Evolutionary conservation across 2,113 vertebrate species (phyloP), one percentile per base, ranked within the genome.

Genomic region (Calonectris borealis): DNA sequence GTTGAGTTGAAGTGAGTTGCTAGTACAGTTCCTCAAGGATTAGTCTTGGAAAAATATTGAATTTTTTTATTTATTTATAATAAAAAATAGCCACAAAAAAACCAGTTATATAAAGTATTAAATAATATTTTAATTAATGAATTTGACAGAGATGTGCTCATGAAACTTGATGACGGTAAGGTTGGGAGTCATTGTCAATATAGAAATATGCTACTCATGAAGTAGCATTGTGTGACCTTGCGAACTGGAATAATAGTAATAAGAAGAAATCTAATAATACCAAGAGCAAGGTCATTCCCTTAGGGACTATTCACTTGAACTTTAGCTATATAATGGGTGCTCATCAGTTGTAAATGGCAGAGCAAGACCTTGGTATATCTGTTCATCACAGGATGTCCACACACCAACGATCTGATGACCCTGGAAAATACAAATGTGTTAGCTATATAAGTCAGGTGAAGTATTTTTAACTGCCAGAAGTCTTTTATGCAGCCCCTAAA

Each of bases 251-350:
- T 92, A 86, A 86, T 9, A 92, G 18, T 44, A 90, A 82, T 65
- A 88, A 88, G 58, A 96, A 92, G 34, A 94, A 83, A 92, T 86
- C 88, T 92, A 86, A 73, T 88, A 90, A 90, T 55, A 86, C 19
- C 68, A 73, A 86, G 38, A 83, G 12, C 38, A 78, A 94, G 68
- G 54, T 88, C 32, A 70, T 78, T 88, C 72, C 38, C n/a, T 49
- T 54, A 73, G 34, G 51, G 86, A 88, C 72, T 90, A 64, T 66
- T 83, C 60, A 81, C 29, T 86, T 88, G 68, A 95, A 75, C 46
- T 94, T 94, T 31, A 91, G 29, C 19, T 94, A 46, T 78, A 38
- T 64, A 83, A 91, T 66, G 55, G 25, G 12, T 86, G 71, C 14
- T 81, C 17, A 75, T 75, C 42, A 62, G 36, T n/a, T 86, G 27